These are phyloP conservation scores for Rhogogaster chlorosoma DNA, from an alignment of 2,888 invertebrate genomes.

Conservation along the genomic window DNA sequence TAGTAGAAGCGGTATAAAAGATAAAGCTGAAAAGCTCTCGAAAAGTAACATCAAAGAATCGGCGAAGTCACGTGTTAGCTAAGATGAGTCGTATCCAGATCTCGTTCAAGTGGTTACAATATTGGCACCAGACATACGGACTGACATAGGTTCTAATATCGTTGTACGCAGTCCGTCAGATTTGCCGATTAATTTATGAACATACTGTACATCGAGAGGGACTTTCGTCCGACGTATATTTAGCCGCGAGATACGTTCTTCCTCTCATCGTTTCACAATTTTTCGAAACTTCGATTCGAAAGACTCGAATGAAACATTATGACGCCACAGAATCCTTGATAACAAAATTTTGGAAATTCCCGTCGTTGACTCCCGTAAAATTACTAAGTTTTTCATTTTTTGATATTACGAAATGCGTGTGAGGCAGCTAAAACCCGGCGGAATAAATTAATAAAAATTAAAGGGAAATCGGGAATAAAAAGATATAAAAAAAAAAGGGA, in stretches of 20 bases:
- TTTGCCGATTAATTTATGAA: conserved; percentile 41
- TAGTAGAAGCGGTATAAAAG: not conserved
- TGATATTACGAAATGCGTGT: not conserved
- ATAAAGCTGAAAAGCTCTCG: conserved; percentile 45
- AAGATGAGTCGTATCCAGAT: conserved; percentile 20
- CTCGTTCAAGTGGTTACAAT: conserved; percentile 29
- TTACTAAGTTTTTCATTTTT: not conserved
- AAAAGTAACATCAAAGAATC: conserved; percentile 46
- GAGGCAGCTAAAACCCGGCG: not conserved
- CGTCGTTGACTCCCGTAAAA: not conserved
- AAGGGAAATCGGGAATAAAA: not conserved
- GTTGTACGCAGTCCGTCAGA: not conserved
- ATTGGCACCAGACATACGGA: conserved; percentile 33
- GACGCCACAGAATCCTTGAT: not conserved
- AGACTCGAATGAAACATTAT: not conserved
- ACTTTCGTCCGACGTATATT: conserved; percentile 29
- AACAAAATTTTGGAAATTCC: not conserved
- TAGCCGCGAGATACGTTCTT: not conserved
- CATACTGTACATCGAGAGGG: not conserved
- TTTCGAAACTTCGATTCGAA: not conserved
- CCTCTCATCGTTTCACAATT: not conserved
- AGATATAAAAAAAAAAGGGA: not conserved
- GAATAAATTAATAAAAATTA: conserved; percentile 15
- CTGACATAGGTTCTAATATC: conserved; percentile 23
- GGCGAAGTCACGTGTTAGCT: conserved; percentile 36